A percentile compares a stretch with the other conserved stretches of the same genome.
These are phyloP conservation scores for Dicentrarchus labrax DNA, from an alignment of 2,113 vertebrate genomes.

Conservation along the genomic window DNA sequence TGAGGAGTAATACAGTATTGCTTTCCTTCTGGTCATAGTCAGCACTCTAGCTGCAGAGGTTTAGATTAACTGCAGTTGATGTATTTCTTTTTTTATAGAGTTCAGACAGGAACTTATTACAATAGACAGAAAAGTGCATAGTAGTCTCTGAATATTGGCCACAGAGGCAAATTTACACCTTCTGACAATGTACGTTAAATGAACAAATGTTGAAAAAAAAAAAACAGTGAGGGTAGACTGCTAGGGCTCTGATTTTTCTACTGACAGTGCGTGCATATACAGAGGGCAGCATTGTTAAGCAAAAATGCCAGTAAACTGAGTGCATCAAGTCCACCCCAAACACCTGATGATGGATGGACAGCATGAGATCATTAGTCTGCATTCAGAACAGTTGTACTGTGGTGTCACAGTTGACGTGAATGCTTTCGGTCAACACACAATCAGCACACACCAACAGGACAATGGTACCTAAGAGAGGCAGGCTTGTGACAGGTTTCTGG, in stretches of 20 bases:
- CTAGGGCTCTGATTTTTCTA: background rate
- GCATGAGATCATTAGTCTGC: conserved; percentile 28
- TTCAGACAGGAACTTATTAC: fast-evolving
- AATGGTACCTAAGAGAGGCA: background rate
- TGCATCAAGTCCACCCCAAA: background rate
- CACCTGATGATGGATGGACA: conserved; percentile 14
- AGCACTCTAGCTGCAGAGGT: background rate
- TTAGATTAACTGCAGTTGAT: background rate
- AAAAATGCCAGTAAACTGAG: background rate
- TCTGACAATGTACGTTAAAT: background rate
- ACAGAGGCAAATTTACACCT: background rate
- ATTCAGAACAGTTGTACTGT: conserved; percentile 3
- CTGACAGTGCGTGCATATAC: background rate
- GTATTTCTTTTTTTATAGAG: background rate
- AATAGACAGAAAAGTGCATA: background rate
- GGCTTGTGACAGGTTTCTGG: background rate
- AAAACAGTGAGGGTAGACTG: too few species aligned
- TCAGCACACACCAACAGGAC: background rate
- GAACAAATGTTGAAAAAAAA: background rate
- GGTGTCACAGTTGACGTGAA: background rate
- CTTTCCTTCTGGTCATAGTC: background rate
- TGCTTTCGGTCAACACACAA: conserved; percentile 4
- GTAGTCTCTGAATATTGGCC: background rate
- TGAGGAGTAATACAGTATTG: background rate
- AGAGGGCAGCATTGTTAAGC: conserved; percentile 9